Evolutionary conservation across 1,140 invertebrate species (phyloP).

Genomic region (Phortica variegata): DNA sequence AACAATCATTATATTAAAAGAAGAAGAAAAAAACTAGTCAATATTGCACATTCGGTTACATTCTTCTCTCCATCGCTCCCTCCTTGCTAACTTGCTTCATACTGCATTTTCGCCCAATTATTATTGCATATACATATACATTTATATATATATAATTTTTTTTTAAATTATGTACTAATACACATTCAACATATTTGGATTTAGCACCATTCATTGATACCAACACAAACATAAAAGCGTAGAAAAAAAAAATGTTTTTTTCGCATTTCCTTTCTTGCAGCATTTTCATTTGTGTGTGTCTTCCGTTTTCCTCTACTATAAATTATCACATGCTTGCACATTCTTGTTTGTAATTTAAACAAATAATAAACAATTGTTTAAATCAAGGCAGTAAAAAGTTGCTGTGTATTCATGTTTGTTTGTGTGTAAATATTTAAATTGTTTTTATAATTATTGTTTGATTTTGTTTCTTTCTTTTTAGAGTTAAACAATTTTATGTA

Average conservation of each 20-base stretch:
- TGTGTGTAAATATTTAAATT: too few relatives aligned
- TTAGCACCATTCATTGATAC: conserved; percentile 54
- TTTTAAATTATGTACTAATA: too few relatives aligned
- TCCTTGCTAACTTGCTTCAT: neutral
- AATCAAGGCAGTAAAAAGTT: conserved; percentile 52
- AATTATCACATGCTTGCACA: conserved; percentile 9
- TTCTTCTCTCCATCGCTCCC: conserved; percentile 7
- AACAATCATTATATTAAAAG: too few relatives aligned
- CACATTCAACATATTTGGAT: conserved; percentile 55
- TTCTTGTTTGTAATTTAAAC: conserved; percentile 6
- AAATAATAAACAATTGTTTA: too few relatives aligned
- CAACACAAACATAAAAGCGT: too few relatives aligned
- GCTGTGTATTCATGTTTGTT: too few relatives aligned
- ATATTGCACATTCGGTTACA: conserved; percentile 59
- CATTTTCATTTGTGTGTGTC: conserved; percentile 13
- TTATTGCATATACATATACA: neutral
- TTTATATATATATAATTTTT: too few relatives aligned
- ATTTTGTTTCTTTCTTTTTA: conserved; percentile 15
- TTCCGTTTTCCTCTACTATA: conserved; percentile 7
- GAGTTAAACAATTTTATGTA: too few relatives aligned
- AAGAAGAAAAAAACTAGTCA: conserved; percentile 64
- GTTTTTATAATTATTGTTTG: too few relatives aligned
- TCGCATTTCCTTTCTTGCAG: conserved; percentile 17
- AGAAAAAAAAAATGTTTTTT: conserved; percentile 23
- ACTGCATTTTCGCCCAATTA: neutral